phyloP scores from a whole-genome alignment of 2,888 invertebrate genomes.

The Dermolepida albohirtum region DNA sequence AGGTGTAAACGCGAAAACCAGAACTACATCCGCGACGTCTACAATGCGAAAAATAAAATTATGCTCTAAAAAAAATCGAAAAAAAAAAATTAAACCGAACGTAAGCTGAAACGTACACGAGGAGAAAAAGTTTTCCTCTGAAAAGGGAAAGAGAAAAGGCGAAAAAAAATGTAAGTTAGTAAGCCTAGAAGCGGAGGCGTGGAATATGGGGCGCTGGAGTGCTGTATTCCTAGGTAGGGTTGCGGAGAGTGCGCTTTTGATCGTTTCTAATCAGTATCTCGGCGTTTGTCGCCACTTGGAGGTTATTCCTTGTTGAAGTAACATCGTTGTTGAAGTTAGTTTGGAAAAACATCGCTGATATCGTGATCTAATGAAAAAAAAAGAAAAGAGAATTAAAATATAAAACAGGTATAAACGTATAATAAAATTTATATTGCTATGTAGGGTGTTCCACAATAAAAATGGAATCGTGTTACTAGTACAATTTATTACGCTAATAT shows the following conservation, averaged over 20 bases:
- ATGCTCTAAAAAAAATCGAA: slow-evolving; percentile 2
- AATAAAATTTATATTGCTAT: no score
- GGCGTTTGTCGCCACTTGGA: slow-evolving; percentile 35
- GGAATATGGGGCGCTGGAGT: slow-evolving; percentile 55
- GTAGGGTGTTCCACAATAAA: no score
- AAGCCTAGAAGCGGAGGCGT: slow-evolving; percentile 63
- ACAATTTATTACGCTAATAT: no score
- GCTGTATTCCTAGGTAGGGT: slow-evolving; percentile 53
- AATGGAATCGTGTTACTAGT: no score
- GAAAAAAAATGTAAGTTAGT: slow-evolving; percentile 61
- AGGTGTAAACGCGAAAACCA: slow-evolving; percentile 8
- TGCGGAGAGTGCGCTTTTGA: slow-evolving; percentile 53
- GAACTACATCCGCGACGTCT: slow-evolving; percentile 24
- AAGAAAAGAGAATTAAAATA: no score
- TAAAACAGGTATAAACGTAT: no score
- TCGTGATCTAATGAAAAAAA: no score
- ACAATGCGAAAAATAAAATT: slow-evolving; percentile 12
- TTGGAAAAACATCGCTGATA: no score
- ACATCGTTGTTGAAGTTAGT: not conserved
- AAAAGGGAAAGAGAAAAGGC: slow-evolving; percentile 54
- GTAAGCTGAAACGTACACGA: slow-evolving; percentile 23
- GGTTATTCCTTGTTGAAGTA: slow-evolving; percentile 10
- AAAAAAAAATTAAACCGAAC: slow-evolving; percentile 16
- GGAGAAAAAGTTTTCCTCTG: slow-evolving; percentile 56
- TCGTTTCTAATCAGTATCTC: slow-evolving; percentile 37